phyloP scores from a whole-genome alignment of 2,888 invertebrate species.

The Nomada lathburiana region DNA sequence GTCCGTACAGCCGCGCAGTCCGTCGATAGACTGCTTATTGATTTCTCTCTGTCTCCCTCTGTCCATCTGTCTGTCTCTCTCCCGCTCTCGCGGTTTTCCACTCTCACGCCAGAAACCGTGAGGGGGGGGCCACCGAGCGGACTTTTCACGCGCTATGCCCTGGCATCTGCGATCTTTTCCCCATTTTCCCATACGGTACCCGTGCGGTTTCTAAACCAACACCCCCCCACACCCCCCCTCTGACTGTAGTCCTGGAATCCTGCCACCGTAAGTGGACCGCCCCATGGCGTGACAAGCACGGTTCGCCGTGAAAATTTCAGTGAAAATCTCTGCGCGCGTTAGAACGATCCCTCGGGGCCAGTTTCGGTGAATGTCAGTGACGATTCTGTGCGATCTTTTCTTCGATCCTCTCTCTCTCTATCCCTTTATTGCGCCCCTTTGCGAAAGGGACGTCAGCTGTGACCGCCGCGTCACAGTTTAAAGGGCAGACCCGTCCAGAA shows the following conservation, averaged over 20 bases:
- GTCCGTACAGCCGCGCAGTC: slow-evolving; percentile 32
- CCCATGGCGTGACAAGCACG: too few species aligned
- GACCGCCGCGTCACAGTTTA: neutral
- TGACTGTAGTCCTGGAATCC: neutral
- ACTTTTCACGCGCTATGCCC: slow-evolving; percentile 27
- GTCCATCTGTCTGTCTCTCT: slow-evolving; percentile 31
- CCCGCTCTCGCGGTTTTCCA: slow-evolving; percentile 26
- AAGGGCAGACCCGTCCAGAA: neutral
- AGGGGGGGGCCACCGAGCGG: neutral
- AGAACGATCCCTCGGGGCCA: neutral
- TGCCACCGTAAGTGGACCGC: too few species aligned
- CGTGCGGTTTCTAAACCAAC: neutral
- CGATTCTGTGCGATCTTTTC: slow-evolving; percentile 2
- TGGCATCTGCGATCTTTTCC: neutral
- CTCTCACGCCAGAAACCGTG: slow-evolving; percentile 15
- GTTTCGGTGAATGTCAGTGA: neutral
- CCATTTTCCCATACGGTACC: neutral
- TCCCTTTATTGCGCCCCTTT: neutral
- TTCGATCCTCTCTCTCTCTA: neutral
- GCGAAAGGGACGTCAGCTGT: slow-evolving; percentile 23
- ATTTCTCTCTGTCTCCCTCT: slow-evolving; percentile 61
- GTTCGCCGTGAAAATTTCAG: too few species aligned
- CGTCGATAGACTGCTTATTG: slow-evolving; percentile 70
- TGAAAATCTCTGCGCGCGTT: too few species aligned
- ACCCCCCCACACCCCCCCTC: neutral